Evolutionary conservation across 2,113 vertebrate species (phyloP).

Genomic region (Mustelus asterias): DNA sequence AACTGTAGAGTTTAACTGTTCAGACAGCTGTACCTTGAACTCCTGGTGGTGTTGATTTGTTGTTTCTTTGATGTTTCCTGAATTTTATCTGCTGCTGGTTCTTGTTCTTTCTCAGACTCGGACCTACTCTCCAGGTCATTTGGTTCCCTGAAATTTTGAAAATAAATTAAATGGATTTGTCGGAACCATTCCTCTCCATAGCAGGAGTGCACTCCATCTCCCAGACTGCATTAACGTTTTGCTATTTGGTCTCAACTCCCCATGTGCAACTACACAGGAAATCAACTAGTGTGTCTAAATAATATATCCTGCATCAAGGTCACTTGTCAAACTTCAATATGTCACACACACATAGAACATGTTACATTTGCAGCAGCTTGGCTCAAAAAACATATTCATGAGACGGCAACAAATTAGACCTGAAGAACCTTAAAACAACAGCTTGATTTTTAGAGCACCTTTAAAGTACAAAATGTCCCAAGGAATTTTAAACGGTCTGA

Average conservation of each 20-base stretch:
- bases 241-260: neutral
- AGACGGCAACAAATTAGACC: neutral
- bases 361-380: neutral
- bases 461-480: neutral
- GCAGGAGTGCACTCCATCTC: neutral
- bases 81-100: slow-evolving; percentile 44
- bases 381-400: neutral
- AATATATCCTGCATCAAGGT: neutral
- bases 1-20: neutral
- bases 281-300: neutral
- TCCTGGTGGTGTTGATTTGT: slow-evolving; percentile 43
- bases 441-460: neutral
- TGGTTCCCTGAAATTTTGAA: slow-evolving; percentile 66
- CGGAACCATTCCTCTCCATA: neutral
- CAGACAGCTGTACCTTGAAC: slow-evolving; percentile 53
- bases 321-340: neutral
- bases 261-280: neutral
- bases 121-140: slow-evolving; percentile 68
- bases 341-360: neutral
- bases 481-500: neutral
- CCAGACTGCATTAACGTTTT: neutral
- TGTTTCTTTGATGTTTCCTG: slow-evolving; percentile 56
- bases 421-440: neutral
- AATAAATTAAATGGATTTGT: neutral
- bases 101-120: slow-evolving; percentile 71